Percentiles rank a stretch among this genome's conserved stretches.
Conservation (phyloP, 1,140 invertebrate genomes). For the Cydia splendana region DNA sequence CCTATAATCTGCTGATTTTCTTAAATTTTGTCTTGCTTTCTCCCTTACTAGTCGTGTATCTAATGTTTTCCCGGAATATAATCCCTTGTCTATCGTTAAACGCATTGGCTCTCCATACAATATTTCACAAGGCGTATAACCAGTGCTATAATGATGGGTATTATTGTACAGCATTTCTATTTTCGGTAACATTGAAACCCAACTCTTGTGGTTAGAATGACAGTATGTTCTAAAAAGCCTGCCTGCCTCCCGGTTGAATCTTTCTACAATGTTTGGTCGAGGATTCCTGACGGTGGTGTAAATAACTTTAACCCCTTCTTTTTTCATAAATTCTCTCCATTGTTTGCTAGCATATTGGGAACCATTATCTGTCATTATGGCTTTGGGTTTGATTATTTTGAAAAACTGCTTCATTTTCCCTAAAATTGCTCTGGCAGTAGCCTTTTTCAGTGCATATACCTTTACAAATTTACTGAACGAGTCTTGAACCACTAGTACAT, state of each 20-base stretch:
- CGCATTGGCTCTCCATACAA: neutral
- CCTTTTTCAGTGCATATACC: constrained; percentile 11
- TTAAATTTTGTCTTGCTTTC: neutral
- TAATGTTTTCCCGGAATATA: neutral
- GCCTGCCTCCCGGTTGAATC: neutral
- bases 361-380: neutral
- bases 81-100: neutral
- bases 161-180: neutral
- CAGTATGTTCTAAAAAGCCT: neutral
- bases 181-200: neutral
- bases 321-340: neutral
- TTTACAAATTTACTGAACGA: constrained; percentile 5
- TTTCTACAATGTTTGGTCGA: neutral
- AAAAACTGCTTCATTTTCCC: neutral
- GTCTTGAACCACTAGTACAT: neutral
- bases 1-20: neutral
- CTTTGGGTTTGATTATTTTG: neutral
- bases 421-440: neutral
- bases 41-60: neutral
- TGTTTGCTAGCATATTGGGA: neutral
- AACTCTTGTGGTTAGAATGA: neutral
- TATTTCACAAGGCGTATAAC: neutral
- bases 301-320: neutral
- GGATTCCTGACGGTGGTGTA: neutral
- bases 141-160: neutral